phyloP scores from a whole-genome alignment of 2,888 invertebrate genomes.

The Stenoptilia bipunctidactyla region DNA sequence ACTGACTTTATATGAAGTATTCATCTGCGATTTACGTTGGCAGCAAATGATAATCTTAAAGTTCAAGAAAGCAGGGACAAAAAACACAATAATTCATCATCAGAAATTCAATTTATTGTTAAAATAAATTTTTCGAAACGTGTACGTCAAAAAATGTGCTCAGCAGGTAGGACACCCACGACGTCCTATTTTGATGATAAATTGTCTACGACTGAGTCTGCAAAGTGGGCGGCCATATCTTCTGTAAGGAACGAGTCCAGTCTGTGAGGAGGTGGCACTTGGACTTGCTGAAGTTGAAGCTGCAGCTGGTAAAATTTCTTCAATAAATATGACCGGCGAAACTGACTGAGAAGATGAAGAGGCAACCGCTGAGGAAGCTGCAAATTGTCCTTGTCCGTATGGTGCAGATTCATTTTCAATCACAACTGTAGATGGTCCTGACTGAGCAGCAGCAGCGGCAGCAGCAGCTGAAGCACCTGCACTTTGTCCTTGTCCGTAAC shows the following conservation, averaged over 20 bases:
- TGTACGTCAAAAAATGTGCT: too few relatives aligned
- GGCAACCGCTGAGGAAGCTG: conserved; percentile 9
- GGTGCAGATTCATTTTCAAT: too few relatives aligned
- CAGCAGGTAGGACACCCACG: conserved; percentile 3
- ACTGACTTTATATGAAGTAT: too few relatives aligned
- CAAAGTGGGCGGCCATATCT: neutral
- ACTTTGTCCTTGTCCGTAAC: neutral
- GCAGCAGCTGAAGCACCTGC: conserved; percentile 3
- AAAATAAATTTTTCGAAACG: too few relatives aligned
- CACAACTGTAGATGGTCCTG: too few relatives aligned
- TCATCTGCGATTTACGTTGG: too few relatives aligned
- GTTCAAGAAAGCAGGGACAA: too few relatives aligned
- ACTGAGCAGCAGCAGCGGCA: conserved; percentile 6
- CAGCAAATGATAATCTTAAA: too few relatives aligned
- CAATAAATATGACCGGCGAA: too few relatives aligned
- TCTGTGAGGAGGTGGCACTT: too few relatives aligned
- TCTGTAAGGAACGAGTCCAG: neutral
- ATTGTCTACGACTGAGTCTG: conserved; percentile 11
- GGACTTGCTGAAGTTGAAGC: neutral
- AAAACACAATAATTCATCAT: too few relatives aligned
- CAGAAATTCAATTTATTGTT: too few relatives aligned
- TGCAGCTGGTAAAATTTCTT: conserved; percentile 1
- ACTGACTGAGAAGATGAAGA: neutral
- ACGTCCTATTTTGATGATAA: conserved; percentile 5
- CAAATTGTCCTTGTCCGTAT: conserved; percentile 7